Evolutionary conservation across 2,113 vertebrate genomes (phyloP).

Genomic region (Archilochus colubris): DNA sequence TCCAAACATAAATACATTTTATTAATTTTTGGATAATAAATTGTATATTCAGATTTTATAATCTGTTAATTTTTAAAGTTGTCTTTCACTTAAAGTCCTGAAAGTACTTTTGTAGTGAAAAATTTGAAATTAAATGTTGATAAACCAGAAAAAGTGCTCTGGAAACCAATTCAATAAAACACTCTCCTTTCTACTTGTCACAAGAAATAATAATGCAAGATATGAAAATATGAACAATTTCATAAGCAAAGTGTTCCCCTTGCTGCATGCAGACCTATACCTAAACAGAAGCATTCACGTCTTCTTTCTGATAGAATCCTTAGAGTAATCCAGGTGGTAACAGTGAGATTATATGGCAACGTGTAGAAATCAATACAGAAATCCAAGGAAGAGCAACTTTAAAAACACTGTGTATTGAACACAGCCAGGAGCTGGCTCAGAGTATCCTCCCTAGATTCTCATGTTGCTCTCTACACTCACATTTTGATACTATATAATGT

Average conservation of each 20-base stretch:
- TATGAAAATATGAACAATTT: background rate
- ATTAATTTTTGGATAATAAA: background rate
- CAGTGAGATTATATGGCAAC: background rate
- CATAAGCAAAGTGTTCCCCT: background rate
- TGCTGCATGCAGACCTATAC: background rate
- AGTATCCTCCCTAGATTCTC: background rate
- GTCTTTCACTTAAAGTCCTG: background rate
- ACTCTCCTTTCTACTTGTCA: background rate
- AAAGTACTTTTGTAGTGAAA: background rate
- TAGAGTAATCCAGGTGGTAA: background rate
- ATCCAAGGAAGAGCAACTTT: background rate
- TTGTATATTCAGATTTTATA: background rate
- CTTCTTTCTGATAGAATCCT: background rate
- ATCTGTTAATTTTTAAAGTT: background rate
- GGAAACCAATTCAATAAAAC: background rate
- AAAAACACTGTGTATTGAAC: background rate
- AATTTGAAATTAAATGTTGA: background rate
- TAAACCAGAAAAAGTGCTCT: background rate
- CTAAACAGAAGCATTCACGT: background rate
- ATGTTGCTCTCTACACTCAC: background rate
- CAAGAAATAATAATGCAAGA: background rate
- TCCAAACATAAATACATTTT: background rate
- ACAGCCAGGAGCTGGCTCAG: background rate
- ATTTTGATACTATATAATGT: background rate
- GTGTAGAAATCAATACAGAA: background rate